These are phyloP conservation scores for Dugesia japonica DNA, from an alignment of 2,888 invertebrate species.

Conservation along the genomic window DNA sequence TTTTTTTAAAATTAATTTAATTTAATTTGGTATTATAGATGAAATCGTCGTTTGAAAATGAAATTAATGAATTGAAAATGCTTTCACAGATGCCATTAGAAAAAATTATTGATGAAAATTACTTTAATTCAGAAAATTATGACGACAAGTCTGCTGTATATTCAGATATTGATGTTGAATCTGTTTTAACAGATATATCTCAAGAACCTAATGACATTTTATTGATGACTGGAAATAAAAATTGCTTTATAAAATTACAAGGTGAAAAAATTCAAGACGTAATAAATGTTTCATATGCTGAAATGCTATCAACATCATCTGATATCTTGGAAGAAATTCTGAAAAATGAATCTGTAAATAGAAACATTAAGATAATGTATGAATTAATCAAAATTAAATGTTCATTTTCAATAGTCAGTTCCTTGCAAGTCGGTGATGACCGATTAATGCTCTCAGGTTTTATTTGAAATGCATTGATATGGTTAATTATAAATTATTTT, in stretches of 20 bases:
- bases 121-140: background rate
- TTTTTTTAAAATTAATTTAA: no score
- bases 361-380: background rate
- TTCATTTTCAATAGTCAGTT: background rate
- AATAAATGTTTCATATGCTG: background rate
- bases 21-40: no score
- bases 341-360: background rate
- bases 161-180: background rate
- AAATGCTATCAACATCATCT: background rate
- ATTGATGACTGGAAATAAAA: background rate
- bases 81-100: background rate
- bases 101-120: constrained; percentile 15
- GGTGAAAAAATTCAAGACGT: background rate
- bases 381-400: background rate
- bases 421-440: background rate
- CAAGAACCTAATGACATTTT: background rate
- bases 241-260: background rate
- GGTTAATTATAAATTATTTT: background rate
- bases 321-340: background rate
- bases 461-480: background rate
- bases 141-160: background rate
- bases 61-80: background rate
- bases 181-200: background rate
- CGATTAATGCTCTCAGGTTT: background rate
- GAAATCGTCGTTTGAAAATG: background rate